Conservation (phyloP, 92 coral and sea anemone species). For the Micromussa lordhowensis region DNA sequence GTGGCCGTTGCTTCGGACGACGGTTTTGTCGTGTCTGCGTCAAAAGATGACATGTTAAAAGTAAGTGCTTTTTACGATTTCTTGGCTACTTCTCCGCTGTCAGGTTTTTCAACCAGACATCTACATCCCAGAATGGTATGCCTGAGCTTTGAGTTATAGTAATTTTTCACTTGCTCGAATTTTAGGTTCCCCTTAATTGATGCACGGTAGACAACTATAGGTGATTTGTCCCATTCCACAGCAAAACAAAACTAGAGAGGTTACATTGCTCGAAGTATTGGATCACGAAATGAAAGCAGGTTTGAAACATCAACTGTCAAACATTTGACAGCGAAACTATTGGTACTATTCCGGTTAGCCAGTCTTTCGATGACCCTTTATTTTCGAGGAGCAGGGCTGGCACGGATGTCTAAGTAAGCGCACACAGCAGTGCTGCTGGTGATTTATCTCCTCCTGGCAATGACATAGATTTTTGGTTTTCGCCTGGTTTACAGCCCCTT, state of each 20-base stretch:
- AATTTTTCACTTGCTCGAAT: neutral
- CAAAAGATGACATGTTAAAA: constrained; percentile 84
- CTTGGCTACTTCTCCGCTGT: neutral
- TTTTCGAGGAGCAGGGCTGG: neutral
- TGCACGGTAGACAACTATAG: too few species aligned
- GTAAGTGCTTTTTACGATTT: neutral
- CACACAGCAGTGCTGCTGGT: too few species aligned
- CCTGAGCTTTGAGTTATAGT: neutral
- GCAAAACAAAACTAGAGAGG: neutral
- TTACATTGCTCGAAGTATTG: too few species aligned
- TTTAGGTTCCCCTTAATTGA: neutral
- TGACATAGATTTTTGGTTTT: neutral
- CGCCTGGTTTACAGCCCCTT: neutral
- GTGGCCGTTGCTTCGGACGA: constrained; percentile 77
- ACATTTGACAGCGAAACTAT: too few species aligned
- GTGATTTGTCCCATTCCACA: neutral
- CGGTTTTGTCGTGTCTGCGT: constrained; percentile 78
- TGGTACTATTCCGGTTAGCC: neutral
- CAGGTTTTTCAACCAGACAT: neutral
- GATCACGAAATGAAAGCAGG: too few species aligned
- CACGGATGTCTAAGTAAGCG: too few species aligned
- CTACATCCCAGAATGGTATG: neutral
- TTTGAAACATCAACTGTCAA: too few species aligned
- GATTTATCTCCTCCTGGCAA: too few species aligned
- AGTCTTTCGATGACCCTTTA: neutral